Evolutionary conservation across 2,113 vertebrate species (phyloP), one percentile per base, ranked within the genome.

Genomic region (Microcebus ravelobensis): DNA sequence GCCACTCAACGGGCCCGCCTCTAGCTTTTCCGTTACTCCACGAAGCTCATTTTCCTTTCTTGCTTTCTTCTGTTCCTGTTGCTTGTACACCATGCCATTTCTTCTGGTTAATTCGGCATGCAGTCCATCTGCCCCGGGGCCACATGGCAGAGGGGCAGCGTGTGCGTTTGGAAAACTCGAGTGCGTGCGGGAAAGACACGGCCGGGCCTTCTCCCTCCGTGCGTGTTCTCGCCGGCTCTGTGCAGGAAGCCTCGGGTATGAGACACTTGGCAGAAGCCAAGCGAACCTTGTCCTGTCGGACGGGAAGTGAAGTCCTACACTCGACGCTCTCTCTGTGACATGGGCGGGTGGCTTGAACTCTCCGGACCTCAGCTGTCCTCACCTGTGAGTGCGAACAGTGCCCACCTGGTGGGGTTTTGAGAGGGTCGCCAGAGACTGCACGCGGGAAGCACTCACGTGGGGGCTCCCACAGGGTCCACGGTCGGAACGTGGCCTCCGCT

Each of bases 21-120:
- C 73, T 76, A 39, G 86, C 20, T 39, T 93, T 82, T 68, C 71
- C 42, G 42, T 52, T 39, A 23, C 68, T 79, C 63, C 59, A 50
- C 57, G 70, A 39, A 95, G 79, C 61, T 45, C 17, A 27, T 42
- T 88, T 82, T 82, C 63, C 65, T 61, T 29, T 2, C 55, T 39
- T 93, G 21, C 63, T 80, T 70, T 57, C 55, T 76, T 88, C 82
- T 81, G n/a, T 92, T 80, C 74, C 11, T 4, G 0, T 68, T 59
- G 87, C 80, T 68, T 76, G 20, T 68, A 10, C 61, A 50, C 82
- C 34, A 73, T 25, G 36, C 57, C 68, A 45, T 59, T 95, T 91
- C 90, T n/a, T 79, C 61, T 67, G 52, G 45, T 57, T 94, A 36
- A 93, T 65, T 94, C 79, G 65, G 55, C 65, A 36, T 67, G 29